Percentiles rank a stretch among this genome's conserved stretches.
Evolutionary conservation across 2,797 vertebrate genomes (phyloP).

Genomic region (Bovichtus variegatus): DNA sequence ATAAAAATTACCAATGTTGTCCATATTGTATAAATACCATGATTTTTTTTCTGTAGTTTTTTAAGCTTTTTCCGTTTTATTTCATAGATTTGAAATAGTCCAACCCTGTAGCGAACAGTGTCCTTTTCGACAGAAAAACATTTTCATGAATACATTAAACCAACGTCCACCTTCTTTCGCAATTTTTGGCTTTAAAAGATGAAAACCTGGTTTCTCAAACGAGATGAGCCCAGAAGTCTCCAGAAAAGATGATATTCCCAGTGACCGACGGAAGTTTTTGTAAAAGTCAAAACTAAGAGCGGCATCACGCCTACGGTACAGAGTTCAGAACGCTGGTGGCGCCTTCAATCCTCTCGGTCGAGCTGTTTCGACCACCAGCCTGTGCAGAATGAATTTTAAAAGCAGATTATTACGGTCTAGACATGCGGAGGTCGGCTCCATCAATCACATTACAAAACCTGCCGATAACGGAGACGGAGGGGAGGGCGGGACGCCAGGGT

Average conservation of each 20-base stretch:
- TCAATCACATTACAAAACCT: slow-evolving; percentile 59
- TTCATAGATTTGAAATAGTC: too few relatives aligned
- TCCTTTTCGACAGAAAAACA: too few relatives aligned
- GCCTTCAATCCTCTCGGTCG: slow-evolving; percentile 36
- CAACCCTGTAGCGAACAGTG: too few relatives aligned
- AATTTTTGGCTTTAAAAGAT: background rate
- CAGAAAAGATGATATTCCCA: background rate
- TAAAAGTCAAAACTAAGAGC: background rate
- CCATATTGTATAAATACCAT: too few relatives aligned
- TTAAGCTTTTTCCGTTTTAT: too few relatives aligned
- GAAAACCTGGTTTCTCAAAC: background rate
- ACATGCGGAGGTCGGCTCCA: slow-evolving; percentile 52
- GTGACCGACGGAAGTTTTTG: background rate
- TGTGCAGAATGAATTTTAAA: slow-evolving; percentile 33
- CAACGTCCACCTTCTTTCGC: too few relatives aligned
- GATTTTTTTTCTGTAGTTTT: too few relatives aligned
- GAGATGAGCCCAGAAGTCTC: background rate
- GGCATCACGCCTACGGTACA: background rate
- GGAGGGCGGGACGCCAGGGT: slow-evolving; percentile 16
- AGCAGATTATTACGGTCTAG: slow-evolving; percentile 63
- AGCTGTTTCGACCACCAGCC: slow-evolving; percentile 45
- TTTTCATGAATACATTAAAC: too few relatives aligned
- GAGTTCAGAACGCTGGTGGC: background rate
- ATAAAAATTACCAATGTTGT: too few relatives aligned
- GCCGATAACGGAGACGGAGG: slow-evolving; percentile 32